Evolutionary conservation across 2,888 invertebrate genomes (phyloP), one percentile per base, ranked within the genome.

Genomic region (Drosophila mulleri): DNA sequence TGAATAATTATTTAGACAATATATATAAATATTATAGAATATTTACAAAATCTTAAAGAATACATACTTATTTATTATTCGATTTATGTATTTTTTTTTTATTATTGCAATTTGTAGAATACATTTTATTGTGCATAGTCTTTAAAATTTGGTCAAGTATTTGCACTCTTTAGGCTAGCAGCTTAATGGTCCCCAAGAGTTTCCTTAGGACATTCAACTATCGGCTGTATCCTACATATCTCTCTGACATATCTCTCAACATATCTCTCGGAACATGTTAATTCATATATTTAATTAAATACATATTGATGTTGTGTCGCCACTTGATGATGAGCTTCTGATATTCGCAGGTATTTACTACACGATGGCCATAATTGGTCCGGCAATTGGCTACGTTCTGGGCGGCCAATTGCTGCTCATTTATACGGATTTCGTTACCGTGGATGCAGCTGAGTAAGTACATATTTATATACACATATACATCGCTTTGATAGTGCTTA

Each of bases 321-420:
- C 32, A 20, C 42, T 32, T 42, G 32, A 20, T 16, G 18, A 47
- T 52, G 3, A 39, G 18, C n/a, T 44, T 32, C 20, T 1, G 32
- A 26, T 54, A 50, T 45, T 77, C 92, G 0, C 93, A 95, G 96
- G 96, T 66, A 95, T 96, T 48, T 97, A 96, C 93, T 97, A 97
- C 91, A 96, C 96, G 16, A 96, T 96, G 95, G 96, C 96, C 23
- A 95, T 96, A 58, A 94, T 97, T 82, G 97, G 97, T 6, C 97
- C 97, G 18, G 97, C 97, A 47, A 92, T 97, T 83, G 98, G 98
- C 47, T 97, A 96, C 92, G 95, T 97, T 35, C 91, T 96, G n/a
- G 98, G 98, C 5, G 97, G 97, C 0, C 96, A 96, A 90, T 94
- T 98, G 90, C 94, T 98, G 73, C 95, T 95, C 78, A 94, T 97